Evolutionary conservation across 2,888 invertebrate genomes (phyloP), one percentile per base, ranked within the genome.

Genomic region (Phlogophora meticulosa): DNA sequence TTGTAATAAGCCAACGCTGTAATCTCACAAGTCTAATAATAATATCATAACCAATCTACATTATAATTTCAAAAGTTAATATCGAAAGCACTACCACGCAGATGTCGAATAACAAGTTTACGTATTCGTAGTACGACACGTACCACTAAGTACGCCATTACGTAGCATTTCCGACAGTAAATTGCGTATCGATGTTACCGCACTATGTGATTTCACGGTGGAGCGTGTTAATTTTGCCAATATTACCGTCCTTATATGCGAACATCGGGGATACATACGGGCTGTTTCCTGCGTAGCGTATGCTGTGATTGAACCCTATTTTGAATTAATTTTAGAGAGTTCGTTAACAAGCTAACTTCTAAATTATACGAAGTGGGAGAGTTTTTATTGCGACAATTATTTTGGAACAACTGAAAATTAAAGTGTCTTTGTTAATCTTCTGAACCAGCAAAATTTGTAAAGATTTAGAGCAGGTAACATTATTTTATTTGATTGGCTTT

Each of bases 111-210:
- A 72, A 77, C 77, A 80, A 84, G 82, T 81, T 83, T 80, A 79
- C 83, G 80, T 80, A 83, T 80, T 76, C 84, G 71, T 65, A 78
- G 77, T 79, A 76, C 75, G 77, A 81, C 76, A 78, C 78, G 81
- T 85, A 81, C 73, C 80, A 62, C 81, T 82, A 81, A 81, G 80
- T 83, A 80, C 80, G 73, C 81, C 67, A 85, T 83, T 85, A 85
- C 80, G 82, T 76, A 75, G 73, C 76, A 76, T 77, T 83, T 81
- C 83, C 83, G 83, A 77, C 79, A 76, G 77, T 83, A 82, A 82
- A 91, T 90, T 90, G 88, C 87, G 90, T 90, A 91, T 89, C 87
- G 86, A 84, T 88, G 88, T 90, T 86, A 82, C 85, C 86, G 77
- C 84, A 85, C 83, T 79, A 82, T 82, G 86, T 84, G 89, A 90